A percentile compares a stretch with the other conserved stretches of the same genome.
These are phyloP conservation scores for Nymphicus hollandicus DNA, from an alignment of 2,113 vertebrate species.

Conservation along the genomic window DNA sequence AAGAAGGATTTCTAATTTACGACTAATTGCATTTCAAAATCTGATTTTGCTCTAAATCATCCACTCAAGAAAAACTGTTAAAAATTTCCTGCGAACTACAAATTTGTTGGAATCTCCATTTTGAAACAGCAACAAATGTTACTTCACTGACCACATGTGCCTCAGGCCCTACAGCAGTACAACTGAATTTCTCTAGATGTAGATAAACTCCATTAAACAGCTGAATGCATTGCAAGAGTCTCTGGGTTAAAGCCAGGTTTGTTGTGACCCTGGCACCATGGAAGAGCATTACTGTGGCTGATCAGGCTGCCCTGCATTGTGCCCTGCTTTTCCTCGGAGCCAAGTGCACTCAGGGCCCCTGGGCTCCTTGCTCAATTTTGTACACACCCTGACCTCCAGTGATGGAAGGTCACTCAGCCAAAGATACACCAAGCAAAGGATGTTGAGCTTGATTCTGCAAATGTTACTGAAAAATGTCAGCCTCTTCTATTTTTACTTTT, in stretches of 20 bases:
- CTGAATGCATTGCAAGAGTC: neutral
- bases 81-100: neutral
- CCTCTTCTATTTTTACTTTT: neutral
- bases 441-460: neutral
- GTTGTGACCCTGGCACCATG: neutral
- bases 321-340: neutral
- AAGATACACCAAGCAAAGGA: neutral
- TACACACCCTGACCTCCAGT: neutral
- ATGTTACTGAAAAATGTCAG: neutral
- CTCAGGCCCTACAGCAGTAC: neutral
- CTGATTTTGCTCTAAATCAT: neutral
- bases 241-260: neutral
- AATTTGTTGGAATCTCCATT: neutral
- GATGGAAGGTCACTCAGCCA: neutral
- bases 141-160: neutral
- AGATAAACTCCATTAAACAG: neutral
- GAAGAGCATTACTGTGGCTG: neutral
- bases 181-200: neutral
- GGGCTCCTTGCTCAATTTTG: neutral
- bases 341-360: fast-evolving
- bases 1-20: neutral
- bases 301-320: neutral
- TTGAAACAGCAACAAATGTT: neutral
- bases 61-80: neutral
- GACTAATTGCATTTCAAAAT: neutral